phyloP scores from a whole-genome alignment of 2,888 invertebrate genomes.

The Zelleria hepariella region DNA sequence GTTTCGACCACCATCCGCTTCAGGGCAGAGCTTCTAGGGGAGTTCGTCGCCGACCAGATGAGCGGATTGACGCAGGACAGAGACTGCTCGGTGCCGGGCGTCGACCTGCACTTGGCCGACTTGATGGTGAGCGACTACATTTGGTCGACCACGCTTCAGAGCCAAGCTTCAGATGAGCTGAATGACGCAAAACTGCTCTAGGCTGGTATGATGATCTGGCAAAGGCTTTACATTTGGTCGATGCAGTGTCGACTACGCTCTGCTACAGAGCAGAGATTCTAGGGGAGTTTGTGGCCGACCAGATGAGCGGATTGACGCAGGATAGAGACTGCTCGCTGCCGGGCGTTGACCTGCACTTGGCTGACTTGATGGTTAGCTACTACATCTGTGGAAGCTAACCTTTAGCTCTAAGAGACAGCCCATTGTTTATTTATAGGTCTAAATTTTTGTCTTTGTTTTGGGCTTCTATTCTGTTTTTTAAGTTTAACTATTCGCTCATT shows the following conservation, averaged over 20 bases:
- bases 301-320: conserved; percentile 60
- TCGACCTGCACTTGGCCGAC: conserved; percentile 59
- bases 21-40: conserved; percentile 49
- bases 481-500: no score
- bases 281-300: conserved; percentile 62
- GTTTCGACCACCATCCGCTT: conserved; percentile 44
- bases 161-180: no score
- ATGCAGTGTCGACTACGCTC: conserved; percentile 43
- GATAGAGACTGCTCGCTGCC: conserved; percentile 55
- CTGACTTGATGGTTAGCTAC: conserved; percentile 6
- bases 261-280: conserved; percentile 46
- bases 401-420: no score
- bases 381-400: no score
- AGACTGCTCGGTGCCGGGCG: conserved; percentile 53
- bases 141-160: no score
- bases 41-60: conserved; percentile 68
- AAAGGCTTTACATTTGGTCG: no score
- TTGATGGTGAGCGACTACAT: conserved; percentile 38
- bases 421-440: no score
- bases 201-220: no score
- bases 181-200: no score
- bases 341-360: conserved; percentile 49
- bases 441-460: no score
- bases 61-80: conserved; percentile 50
- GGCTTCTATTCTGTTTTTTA: no score